A percentile compares a stretch with the other conserved stretches of the same genome.
These are phyloP conservation scores for Pseudoatta argentina DNA, from an alignment of 1,140 invertebrate species.

Conservation along the genomic window DNA sequence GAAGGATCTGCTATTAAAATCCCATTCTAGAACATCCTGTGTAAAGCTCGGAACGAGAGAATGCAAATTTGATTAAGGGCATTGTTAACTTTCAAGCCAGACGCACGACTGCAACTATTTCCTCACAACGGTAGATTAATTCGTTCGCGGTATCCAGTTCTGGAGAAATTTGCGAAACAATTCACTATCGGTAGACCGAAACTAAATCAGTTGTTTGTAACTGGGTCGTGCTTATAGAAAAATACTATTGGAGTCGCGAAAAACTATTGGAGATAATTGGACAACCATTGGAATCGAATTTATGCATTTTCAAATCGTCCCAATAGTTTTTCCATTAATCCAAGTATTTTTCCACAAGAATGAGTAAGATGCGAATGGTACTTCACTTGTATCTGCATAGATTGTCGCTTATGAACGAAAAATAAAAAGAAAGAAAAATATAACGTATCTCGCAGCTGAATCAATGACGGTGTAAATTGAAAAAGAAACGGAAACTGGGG, in stretches of 20 bases:
- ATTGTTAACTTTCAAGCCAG: constrained; percentile 25
- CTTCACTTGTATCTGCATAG: background rate
- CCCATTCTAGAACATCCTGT: constrained; percentile 24
- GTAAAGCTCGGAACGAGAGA: constrained; percentile 7
- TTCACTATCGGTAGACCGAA: constrained; percentile 3
- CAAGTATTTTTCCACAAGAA: too few species aligned
- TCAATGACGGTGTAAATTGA: constrained; percentile 15
- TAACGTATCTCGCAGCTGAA: background rate
- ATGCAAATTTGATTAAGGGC: constrained; percentile 36
- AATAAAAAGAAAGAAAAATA: background rate
- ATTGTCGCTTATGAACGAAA: background rate
- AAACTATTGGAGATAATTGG: too few species aligned
- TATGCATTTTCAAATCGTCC: too few species aligned
- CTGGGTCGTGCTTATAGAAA: too few species aligned
- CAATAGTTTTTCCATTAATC: too few species aligned
- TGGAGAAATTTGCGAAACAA: constrained; percentile 42
- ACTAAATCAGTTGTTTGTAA: background rate
- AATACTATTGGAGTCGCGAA: too few species aligned
- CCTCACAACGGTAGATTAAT: constrained; percentile 30
- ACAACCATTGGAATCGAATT: too few species aligned
- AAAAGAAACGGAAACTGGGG: constrained; percentile 12
- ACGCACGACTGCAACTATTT: constrained; percentile 40
- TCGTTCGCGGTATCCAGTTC: background rate
- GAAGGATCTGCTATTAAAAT: constrained; percentile 42
- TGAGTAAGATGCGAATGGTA: too few species aligned